A percentile compares a stretch with the other conserved stretches of the same genome.
phyloP scores from a whole-genome alignment of 2,888 invertebrate genomes.

The Netelia inedita region DNA sequence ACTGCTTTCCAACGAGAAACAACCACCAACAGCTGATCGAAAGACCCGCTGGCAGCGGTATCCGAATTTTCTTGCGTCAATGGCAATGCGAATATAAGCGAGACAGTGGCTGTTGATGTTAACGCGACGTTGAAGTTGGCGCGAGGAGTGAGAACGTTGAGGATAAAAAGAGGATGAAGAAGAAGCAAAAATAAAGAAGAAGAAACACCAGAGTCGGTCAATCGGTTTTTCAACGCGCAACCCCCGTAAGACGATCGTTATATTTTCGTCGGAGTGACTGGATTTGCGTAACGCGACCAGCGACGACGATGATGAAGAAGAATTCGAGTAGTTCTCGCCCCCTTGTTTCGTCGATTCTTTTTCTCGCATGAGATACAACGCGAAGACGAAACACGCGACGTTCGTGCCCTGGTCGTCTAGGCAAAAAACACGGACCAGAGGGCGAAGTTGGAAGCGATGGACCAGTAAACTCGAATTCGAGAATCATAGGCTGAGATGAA shows the following conservation, averaged over 20 bases:
- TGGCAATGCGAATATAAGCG: conserved; percentile 55
- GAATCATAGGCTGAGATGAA: conserved; percentile 63
- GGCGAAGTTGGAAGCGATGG: conserved; percentile 51
- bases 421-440: conserved; percentile 65
- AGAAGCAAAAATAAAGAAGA: conserved; percentile 25
- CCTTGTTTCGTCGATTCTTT: neutral
- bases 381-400: conserved; percentile 61
- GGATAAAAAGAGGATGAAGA: conserved; percentile 24
- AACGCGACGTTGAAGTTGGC: conserved; percentile 41
- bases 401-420: conserved; percentile 72
- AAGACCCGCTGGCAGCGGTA: conserved; percentile 55
- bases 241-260: conserved; percentile 36
- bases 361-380: conserved; percentile 74
- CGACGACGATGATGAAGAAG: conserved; percentile 54
- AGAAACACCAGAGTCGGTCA: conserved; percentile 57
- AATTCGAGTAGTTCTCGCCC: conserved; percentile 15
- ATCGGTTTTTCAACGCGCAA: conserved; percentile 60
- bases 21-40: conserved; percentile 63
- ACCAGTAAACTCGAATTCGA: conserved; percentile 50
- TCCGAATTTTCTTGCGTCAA: conserved; percentile 63
- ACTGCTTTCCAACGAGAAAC: neutral
- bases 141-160: conserved; percentile 54
- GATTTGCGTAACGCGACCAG: conserved; percentile 81
- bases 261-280: conserved; percentile 81
- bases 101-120: conserved; percentile 54